Evolutionary conservation across 2,888 invertebrate genomes (phyloP).

Genomic region (Drosophila borealis): DNA sequence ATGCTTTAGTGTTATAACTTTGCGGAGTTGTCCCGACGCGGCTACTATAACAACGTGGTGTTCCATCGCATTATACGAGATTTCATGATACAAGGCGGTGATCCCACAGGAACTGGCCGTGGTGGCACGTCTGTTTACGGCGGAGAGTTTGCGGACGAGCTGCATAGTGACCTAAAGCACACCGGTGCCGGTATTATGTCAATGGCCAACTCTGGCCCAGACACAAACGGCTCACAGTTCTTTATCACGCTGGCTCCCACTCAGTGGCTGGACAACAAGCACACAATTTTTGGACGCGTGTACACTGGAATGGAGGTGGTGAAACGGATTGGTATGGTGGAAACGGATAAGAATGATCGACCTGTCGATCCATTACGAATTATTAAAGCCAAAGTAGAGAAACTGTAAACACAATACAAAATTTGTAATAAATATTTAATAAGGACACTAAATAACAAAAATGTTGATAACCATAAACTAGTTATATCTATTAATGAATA

Average conservation of each 20-base stretch:
- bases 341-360: slow-evolving; percentile 96
- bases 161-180: slow-evolving; percentile 96
- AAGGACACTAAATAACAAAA: slow-evolving; percentile 8
- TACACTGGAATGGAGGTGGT: slow-evolving; percentile 95
- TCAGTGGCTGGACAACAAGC: slow-evolving; percentile 99
- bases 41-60: slow-evolving; percentile 97
- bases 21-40: slow-evolving; percentile 95
- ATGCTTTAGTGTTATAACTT: slow-evolving; percentile 92
- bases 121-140: slow-evolving; percentile 99
- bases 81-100: slow-evolving; percentile 98
- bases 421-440: slow-evolving; percentile 8
- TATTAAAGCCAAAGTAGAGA: slow-evolving; percentile 86
- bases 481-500: not conserved
- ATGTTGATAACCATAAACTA: slow-evolving; percentile 7
- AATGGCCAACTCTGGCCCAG: slow-evolving; percentile 99
- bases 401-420: slow-evolving; percentile 58
- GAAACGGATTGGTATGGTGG: slow-evolving; percentile 96
- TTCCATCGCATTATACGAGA: slow-evolving; percentile 98
- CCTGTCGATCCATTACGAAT: slow-evolving; percentile 96
- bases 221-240: slow-evolving; percentile 99
- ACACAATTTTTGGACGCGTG: slow-evolving; percentile 97
- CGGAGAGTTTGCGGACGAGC: slow-evolving; percentile 97
- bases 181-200: slow-evolving; percentile 96
- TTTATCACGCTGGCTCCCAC: slow-evolving; percentile 98
- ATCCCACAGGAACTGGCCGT: slow-evolving; percentile 98